phyloP scores from a whole-genome alignment of 2,888 invertebrate genomes.

The Coenonympha arcania region DNA sequence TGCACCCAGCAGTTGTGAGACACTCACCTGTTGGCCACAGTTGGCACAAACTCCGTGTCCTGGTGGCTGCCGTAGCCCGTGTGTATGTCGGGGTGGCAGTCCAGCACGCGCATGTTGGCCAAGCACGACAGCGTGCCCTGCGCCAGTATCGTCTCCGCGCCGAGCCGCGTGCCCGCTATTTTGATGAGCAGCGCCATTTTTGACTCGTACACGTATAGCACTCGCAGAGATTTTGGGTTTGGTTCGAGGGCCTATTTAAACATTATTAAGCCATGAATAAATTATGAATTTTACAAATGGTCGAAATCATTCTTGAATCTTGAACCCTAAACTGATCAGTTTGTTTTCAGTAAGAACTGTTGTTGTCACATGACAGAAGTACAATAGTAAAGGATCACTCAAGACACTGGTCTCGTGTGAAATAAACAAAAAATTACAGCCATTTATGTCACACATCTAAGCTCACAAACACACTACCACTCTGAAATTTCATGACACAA shows the following conservation, averaged over 20 bases:
- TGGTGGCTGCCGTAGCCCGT: constrained; percentile 28
- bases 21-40: constrained; percentile 45
- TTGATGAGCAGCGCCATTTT: constrained; percentile 86
- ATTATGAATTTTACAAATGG: too few relatives aligned
- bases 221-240: constrained; percentile 79
- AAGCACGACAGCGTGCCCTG: constrained; percentile 80
- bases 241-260: constrained; percentile 74
- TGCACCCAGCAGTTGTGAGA: neutral
- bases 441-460: too few relatives aligned
- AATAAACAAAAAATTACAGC: too few relatives aligned
- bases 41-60: constrained; percentile 50
- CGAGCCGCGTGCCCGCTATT: constrained; percentile 78
- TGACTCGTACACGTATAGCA: constrained; percentile 89
- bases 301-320: too few relatives aligned
- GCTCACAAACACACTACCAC: too few relatives aligned
- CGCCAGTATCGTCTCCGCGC: constrained; percentile 82
- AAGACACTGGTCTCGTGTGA: too few relatives aligned
- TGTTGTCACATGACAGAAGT: too few relatives aligned
- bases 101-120: constrained; percentile 80
- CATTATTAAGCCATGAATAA: too few relatives aligned
- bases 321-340: too few relatives aligned
- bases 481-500: too few relatives aligned
- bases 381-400: too few relatives aligned
- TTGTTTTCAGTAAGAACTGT: too few relatives aligned
- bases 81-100: constrained; percentile 81